These are phyloP conservation scores for Porites evermanni DNA, from an alignment of 92 coral and sea anemone species.

Conservation along the genomic window DNA sequence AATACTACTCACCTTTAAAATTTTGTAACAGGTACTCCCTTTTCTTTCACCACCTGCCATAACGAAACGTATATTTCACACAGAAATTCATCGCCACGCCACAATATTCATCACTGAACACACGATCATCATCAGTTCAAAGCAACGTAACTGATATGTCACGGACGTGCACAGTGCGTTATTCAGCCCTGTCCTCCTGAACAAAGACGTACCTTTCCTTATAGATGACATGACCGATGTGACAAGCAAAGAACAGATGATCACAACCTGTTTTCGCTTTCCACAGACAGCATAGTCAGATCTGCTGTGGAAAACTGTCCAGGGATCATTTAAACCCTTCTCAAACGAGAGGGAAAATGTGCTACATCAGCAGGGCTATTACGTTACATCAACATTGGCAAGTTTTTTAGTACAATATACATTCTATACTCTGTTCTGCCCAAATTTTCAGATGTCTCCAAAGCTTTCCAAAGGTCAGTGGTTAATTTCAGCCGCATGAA, in stretches of 20 bases:
- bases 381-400: conserved; percentile 52
- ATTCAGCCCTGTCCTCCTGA: too few relatives aligned
- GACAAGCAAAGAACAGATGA: conserved; percentile 63
- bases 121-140: too few relatives aligned
- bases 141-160: too few relatives aligned
- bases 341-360: conserved; percentile 45
- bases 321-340: conserved; percentile 64
- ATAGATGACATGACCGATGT: conserved; percentile 68
- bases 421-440: conserved; percentile 58
- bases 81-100: too few relatives aligned
- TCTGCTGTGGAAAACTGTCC: conserved; percentile 51
- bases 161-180: too few relatives aligned
- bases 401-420: conserved; percentile 57
- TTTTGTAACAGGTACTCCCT: too few relatives aligned
- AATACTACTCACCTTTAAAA: neutral
- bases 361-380: conserved; percentile 65
- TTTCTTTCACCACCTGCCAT: too few relatives aligned
- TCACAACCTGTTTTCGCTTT: conserved; percentile 43
- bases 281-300: conserved; percentile 58
- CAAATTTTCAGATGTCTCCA: conserved; percentile 51
- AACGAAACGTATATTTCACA: too few relatives aligned
- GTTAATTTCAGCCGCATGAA: conserved; percentile 39
- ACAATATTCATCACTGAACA: too few relatives aligned
- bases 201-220: conserved; percentile 4
- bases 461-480: conserved; percentile 54